Conservation (phyloP, 2,888 invertebrate species). For the Coelinius sp. region DNA sequence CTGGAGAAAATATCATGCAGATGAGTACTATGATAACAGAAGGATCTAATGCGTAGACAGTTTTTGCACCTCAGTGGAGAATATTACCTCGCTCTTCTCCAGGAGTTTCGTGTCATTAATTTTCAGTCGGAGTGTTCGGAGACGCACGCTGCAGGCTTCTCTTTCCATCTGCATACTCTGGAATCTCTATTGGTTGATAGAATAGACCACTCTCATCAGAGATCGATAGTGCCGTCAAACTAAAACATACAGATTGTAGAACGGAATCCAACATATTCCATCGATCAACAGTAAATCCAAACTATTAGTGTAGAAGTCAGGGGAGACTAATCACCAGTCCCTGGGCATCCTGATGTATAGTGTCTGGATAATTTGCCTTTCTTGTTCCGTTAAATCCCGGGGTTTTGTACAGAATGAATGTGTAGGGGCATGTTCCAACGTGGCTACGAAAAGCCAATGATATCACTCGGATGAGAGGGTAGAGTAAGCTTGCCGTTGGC, state of each 20-base stretch:
- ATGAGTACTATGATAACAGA: neutral
- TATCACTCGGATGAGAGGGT: slow-evolving; percentile 41
- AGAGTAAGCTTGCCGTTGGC: slow-evolving; percentile 12
- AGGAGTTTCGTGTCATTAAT: slow-evolving; percentile 5
- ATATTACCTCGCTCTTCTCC: neutral
- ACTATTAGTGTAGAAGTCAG: neutral
- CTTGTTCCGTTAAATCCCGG: slow-evolving; percentile 48
- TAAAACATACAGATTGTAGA: neutral
- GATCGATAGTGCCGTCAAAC: neutral
- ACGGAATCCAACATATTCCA: neutral
- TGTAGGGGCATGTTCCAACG: slow-evolving; percentile 34
- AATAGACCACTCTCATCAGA: neutral
- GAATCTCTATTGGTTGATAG: neutral
- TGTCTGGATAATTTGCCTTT: slow-evolving; percentile 55
- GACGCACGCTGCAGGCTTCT: neutral
- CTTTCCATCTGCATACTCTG: neutral
- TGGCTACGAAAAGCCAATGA: slow-evolving; percentile 52
- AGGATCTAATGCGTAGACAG: neutral
- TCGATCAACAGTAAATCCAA: neutral
- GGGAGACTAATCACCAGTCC: neutral
- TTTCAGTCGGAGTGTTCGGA: neutral
- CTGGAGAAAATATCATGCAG: neutral
- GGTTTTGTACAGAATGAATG: slow-evolving; percentile 27
- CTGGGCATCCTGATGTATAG: neutral
- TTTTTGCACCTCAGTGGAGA: neutral